These are phyloP conservation scores for Heteropelma amictum DNA, from an alignment of 2,888 invertebrate species.

Conservation along the genomic window DNA sequence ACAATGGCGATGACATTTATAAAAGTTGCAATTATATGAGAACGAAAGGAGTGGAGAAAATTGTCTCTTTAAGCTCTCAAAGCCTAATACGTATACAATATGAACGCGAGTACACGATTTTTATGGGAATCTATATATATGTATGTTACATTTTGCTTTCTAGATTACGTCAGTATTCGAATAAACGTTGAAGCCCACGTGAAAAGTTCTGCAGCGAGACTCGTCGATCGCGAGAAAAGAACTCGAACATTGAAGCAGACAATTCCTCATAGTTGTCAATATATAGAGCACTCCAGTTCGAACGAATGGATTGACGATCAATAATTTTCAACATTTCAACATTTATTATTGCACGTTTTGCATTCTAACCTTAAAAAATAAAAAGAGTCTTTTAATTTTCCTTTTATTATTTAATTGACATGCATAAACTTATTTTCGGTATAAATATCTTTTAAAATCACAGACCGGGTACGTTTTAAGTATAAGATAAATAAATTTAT, in stretches of 20 bases:
- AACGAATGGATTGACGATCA: neutral
- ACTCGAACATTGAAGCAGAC: constrained; percentile 20
- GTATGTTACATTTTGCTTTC: constrained; percentile 35
- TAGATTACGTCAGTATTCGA: constrained; percentile 48
- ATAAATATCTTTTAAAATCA: no score
- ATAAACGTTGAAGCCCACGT: constrained; percentile 46
- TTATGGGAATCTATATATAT: constrained; percentile 16
- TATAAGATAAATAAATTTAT: no score
- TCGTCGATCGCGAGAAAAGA: constrained; percentile 41
- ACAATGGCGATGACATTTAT: no score
- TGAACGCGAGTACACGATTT: constrained; percentile 43
- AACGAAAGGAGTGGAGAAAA: neutral
- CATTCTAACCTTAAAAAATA: neutral
- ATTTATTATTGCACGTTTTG: neutral
- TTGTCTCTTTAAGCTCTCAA: constrained; percentile 36
- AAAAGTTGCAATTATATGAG: neutral
- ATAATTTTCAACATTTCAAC: neutral
- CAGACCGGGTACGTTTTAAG: no score
- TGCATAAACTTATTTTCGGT: no score
- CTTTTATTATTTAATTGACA: no score
- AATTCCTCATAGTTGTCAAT: constrained; percentile 13
- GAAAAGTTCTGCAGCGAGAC: constrained; percentile 36
- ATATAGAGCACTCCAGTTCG: neutral
- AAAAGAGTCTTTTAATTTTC: no score
- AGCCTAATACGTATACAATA: constrained; percentile 13